A percentile compares a stretch with the other conserved stretches of the same genome.
These are phyloP conservation scores for Acleris sparsana DNA, from an alignment of 2,888 invertebrate genomes.

Conservation along the genomic window DNA sequence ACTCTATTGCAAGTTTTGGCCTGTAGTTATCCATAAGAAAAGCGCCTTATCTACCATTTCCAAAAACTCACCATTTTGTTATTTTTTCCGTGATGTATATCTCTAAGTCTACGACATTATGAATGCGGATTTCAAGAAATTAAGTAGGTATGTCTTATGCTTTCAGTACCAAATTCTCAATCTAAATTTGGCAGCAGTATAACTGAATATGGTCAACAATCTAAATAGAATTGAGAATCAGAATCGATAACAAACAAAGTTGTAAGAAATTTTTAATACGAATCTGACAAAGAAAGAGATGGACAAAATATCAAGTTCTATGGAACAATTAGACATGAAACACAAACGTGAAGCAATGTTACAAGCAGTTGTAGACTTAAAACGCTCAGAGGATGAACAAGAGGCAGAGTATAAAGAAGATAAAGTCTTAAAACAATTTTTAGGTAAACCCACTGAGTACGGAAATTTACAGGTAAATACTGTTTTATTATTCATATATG, in stretches of 20 bases:
- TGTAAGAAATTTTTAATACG: neutral
- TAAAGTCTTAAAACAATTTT: conserved; percentile 49
- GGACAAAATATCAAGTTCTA: conserved; percentile 19
- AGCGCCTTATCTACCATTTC: too few species aligned
- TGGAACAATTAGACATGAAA: neutral
- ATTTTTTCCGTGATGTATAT: too few species aligned
- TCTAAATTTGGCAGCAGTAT: conserved; percentile 70
- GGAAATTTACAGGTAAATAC: conserved; percentile 65
- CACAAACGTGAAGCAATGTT: too few species aligned
- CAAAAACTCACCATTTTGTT: too few species aligned
- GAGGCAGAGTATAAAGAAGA: too few species aligned
- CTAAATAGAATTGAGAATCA: neutral
- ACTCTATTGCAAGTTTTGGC: too few species aligned
- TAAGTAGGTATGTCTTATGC: neutral
- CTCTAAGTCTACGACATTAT: too few species aligned
- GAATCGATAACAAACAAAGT: neutral
- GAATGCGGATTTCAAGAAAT: too few species aligned
- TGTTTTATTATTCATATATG: too few species aligned
- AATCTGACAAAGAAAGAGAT: conserved; percentile 9
- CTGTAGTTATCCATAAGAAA: too few species aligned
- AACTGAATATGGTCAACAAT: conserved; percentile 62
- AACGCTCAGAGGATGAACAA: conserved; percentile 38
- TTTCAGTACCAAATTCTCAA: conserved; percentile 71
- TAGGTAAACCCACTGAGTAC: conserved; percentile 63
- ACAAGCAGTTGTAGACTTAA: neutral